phyloP scores from a whole-genome alignment of 2,113 vertebrate genomes.

The Columba livia region DNA sequence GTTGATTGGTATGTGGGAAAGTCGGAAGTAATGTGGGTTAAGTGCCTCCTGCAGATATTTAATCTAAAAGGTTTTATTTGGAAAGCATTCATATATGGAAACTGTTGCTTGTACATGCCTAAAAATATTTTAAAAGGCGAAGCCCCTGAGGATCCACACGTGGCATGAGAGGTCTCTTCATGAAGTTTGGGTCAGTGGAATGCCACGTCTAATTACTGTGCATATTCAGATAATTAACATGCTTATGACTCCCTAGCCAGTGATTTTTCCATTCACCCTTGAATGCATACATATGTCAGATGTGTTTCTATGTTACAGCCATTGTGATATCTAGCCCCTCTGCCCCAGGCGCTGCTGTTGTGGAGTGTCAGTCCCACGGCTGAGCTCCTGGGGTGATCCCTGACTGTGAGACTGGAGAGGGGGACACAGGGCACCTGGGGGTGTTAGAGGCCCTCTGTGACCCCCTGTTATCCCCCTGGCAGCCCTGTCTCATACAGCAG shows the following conservation, averaged over 20 bases:
- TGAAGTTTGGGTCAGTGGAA: background rate
- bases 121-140: background rate
- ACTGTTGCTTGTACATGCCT: background rate
- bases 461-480: background rate
- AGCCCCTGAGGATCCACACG: background rate
- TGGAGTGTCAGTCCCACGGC: too few species aligned
- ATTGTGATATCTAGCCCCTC: accelerated
- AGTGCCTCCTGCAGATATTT: background rate
- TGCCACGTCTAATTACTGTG: background rate
- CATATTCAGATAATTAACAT: background rate
- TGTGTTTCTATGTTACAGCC: background rate
- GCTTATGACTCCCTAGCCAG: background rate
- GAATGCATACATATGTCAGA: accelerated
- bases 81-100: background rate
- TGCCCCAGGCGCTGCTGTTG: background rate
- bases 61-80: background rate
- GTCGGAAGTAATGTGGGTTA: background rate
- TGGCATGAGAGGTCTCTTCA: background rate
- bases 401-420: background rate
- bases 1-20: background rate
- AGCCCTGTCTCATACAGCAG: background rate
- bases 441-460: background rate
- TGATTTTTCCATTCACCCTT: background rate
- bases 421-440: background rate
- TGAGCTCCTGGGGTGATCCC: too few species aligned